Evolutionary conservation across 2,888 invertebrate species (phyloP).

Genomic region (Eucriotettix oculatus): DNA sequence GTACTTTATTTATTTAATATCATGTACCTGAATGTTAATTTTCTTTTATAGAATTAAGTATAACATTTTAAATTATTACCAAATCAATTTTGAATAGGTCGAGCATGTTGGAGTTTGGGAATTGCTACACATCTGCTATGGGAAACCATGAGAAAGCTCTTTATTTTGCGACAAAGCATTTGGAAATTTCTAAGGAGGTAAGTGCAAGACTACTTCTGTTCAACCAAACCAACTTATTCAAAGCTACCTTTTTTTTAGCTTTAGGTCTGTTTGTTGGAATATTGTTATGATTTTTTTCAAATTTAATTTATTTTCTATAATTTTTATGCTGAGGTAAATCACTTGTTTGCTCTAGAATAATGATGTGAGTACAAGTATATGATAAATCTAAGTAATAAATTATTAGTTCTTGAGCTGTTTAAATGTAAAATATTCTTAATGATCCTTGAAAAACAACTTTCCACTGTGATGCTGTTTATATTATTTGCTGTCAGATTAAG

Average conservation of each 20-base stretch:
- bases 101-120: constrained; percentile 93
- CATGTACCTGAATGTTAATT: background rate
- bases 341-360: too few species aligned
- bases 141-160: constrained; percentile 86
- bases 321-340: too few species aligned
- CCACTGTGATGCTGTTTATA: too few species aligned
- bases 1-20: constrained; percentile 20
- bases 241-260: background rate
- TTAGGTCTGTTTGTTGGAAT: background rate
- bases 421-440: too few species aligned
- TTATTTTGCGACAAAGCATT: constrained; percentile 76
- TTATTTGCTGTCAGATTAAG: too few species aligned
- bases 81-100: constrained; percentile 20
- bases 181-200: constrained; percentile 80
- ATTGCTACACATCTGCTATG: constrained; percentile 80
- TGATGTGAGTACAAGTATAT: too few species aligned
- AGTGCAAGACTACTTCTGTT: constrained; percentile 17
- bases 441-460: too few species aligned
- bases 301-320: background rate
- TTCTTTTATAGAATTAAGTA: too few species aligned
- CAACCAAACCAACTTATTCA: background rate
- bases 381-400: too few species aligned
- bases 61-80: too few species aligned
- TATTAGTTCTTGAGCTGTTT: too few species aligned
- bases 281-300: background rate